These are phyloP conservation scores for Byasa hedistus DNA, from an alignment of 2,888 invertebrate genomes.

Conservation along the genomic window DNA sequence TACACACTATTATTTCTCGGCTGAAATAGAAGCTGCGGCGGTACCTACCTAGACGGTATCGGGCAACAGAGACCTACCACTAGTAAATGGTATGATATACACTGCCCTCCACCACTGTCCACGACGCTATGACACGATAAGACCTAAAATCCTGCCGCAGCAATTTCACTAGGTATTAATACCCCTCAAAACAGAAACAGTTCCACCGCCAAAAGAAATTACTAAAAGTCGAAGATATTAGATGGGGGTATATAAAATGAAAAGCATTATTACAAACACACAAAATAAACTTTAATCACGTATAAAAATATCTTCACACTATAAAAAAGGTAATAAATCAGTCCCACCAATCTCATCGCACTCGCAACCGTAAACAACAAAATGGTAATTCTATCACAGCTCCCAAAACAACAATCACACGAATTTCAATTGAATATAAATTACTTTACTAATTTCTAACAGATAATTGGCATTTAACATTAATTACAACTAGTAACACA, in stretches of 20 bases:
- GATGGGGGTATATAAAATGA: background rate
- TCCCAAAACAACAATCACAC: constrained; percentile 30
- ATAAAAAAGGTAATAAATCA: constrained; percentile 44
- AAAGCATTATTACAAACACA: constrained; percentile 32
- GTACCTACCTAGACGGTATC: too few species aligned
- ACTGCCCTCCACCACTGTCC: too few species aligned
- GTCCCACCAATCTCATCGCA: constrained; percentile 40
- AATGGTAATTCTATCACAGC: constrained; percentile 47
- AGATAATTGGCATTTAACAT: constrained; percentile 1
- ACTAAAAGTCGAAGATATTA: background rate
- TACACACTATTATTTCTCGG: too few species aligned
- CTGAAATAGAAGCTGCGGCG: too few species aligned
- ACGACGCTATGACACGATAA: too few species aligned
- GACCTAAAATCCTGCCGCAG: too few species aligned
- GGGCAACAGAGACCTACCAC: too few species aligned
- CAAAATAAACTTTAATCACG: constrained; percentile 44
- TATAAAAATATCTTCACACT: constrained; percentile 47
- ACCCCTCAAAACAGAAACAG: too few species aligned
- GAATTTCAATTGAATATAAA: constrained; percentile 12
- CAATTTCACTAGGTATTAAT: too few species aligned
- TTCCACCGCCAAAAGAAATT: too few species aligned
- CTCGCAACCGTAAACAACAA: constrained; percentile 29
- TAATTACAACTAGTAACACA: background rate
- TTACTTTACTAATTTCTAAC: background rate
- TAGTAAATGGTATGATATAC: too few species aligned